Evolutionary conservation across 2,888 invertebrate species (phyloP).

Genomic region (Ametastegia equiseti): DNA sequence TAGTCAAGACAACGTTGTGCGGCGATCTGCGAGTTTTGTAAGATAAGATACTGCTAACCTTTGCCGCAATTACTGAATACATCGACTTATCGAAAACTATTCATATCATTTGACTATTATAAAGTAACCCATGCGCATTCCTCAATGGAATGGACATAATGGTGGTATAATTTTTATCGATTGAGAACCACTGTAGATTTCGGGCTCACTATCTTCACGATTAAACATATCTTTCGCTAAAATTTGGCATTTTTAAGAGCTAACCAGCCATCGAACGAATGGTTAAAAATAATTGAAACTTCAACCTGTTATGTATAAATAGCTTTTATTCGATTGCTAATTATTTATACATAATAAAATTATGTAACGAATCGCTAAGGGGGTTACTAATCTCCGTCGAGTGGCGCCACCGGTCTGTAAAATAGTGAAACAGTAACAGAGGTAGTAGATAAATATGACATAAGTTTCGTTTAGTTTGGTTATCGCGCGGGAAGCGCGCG

Average conservation of each 20-base stretch:
- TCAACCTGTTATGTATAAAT: not conserved
- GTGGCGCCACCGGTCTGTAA: constrained; percentile 15
- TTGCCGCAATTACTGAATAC: not conserved
- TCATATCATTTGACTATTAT: too few species aligned
- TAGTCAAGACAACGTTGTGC: too few species aligned
- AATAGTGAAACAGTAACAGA: not conserved
- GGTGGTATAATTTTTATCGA: not conserved
- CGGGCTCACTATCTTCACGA: not conserved
- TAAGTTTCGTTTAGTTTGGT: constrained; percentile 16
- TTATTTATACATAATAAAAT: not conserved
- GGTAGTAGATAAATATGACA: not conserved
- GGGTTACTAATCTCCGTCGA: not conserved
- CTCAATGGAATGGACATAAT: not conserved
- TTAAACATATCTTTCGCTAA: not conserved
- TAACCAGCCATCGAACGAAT: too few species aligned
- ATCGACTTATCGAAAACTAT: too few species aligned
- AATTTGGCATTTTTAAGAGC: not conserved
- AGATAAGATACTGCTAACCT: not conserved
- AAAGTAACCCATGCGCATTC: not conserved
- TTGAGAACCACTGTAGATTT: not conserved
- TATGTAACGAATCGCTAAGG: not conserved
- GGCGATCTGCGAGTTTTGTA: too few species aligned
- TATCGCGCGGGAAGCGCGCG: constrained; percentile 38
- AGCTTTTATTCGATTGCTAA: not conserved
- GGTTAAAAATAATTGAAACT: too few species aligned